These are phyloP conservation scores for Leistus spinibarbis DNA, from an alignment of 2,888 invertebrate genomes.

Conservation along the genomic window DNA sequence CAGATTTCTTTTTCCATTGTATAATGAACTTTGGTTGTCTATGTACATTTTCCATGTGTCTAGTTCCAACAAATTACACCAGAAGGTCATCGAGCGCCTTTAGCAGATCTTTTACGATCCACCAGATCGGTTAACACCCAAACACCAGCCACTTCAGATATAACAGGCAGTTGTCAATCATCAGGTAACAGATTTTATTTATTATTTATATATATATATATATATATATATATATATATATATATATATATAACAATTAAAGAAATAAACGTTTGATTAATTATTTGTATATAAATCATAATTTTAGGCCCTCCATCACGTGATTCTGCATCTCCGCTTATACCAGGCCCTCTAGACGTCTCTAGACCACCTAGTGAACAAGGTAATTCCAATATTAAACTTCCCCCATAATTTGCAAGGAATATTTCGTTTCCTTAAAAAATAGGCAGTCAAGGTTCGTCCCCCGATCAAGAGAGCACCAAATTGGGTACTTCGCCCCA, in stretches of 20 bases:
- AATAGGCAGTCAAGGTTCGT: slow-evolving; percentile 69
- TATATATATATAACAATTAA: too few species aligned
- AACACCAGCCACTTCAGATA: slow-evolving; percentile 73
- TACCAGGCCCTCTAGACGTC: slow-evolving; percentile 67
- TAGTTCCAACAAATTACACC: slow-evolving; percentile 70
- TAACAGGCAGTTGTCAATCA: slow-evolving; percentile 71
- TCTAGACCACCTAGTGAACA: slow-evolving; percentile 65
- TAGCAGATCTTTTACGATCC: slow-evolving; percentile 74
- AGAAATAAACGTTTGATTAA: too few species aligned
- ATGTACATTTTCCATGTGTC: slow-evolving; percentile 5
- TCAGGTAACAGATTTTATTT: slow-evolving; percentile 62
- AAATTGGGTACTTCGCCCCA: slow-evolving; percentile 81
- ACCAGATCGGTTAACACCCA: slow-evolving; percentile 83
- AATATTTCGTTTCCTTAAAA: slow-evolving; percentile 51
- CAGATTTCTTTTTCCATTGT: too few species aligned
- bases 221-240: too few species aligned
- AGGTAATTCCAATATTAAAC: slow-evolving; percentile 43
- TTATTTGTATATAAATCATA: slow-evolving; percentile 2
- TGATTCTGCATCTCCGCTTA: slow-evolving; percentile 70
- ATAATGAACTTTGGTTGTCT: background rate
- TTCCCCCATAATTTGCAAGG: slow-evolving; percentile 58
- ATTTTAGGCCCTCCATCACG: slow-evolving; percentile 65
- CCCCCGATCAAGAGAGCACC: slow-evolving; percentile 69
- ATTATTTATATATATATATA: too few species aligned
- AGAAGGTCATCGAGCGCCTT: slow-evolving; percentile 84